Percentiles rank a stretch among this genome's conserved stretches.
Conservation (phyloP, 2,888 invertebrate genomes). For the Caenorhabditis sp. region DNA sequence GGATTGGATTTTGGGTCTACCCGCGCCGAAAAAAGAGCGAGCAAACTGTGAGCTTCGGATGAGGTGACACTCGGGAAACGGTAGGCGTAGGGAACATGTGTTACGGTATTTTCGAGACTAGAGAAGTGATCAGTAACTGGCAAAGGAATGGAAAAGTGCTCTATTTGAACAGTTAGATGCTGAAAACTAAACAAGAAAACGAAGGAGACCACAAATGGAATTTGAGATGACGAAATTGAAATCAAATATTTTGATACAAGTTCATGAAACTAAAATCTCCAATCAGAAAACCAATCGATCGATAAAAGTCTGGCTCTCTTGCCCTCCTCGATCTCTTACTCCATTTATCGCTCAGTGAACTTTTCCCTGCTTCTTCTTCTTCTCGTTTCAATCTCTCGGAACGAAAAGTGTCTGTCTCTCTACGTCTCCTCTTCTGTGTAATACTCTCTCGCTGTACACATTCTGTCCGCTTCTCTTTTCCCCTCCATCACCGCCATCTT, state of each 20-base stretch:
- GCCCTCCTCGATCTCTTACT: neutral
- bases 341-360: conserved; percentile 23
- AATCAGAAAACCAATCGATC: conserved; percentile 20
- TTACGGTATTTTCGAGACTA: no score
- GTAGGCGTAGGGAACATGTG: no score
- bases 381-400: neutral
- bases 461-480: neutral
- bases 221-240: neutral
- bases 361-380: conserved; percentile 31
- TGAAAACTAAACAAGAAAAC: no score
- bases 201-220: no score
- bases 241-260: no score
- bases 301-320: conserved; percentile 17
- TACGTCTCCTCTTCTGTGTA: conserved; percentile 39
- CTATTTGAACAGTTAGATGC: no score
- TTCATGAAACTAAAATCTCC: neutral
- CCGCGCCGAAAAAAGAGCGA: no score
- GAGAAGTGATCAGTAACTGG: no score
- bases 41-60: no score
- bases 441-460: conserved; percentile 44
- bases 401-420: neutral
- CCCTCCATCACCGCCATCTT: neutral
- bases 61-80: no score
- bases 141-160: no score
- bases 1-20: no score